Percentiles rank a stretch among this genome's conserved stretches.
These are phyloP conservation scores for Catocala sponsa DNA, from an alignment of 2,888 invertebrate genomes.

Conservation along the genomic window DNA sequence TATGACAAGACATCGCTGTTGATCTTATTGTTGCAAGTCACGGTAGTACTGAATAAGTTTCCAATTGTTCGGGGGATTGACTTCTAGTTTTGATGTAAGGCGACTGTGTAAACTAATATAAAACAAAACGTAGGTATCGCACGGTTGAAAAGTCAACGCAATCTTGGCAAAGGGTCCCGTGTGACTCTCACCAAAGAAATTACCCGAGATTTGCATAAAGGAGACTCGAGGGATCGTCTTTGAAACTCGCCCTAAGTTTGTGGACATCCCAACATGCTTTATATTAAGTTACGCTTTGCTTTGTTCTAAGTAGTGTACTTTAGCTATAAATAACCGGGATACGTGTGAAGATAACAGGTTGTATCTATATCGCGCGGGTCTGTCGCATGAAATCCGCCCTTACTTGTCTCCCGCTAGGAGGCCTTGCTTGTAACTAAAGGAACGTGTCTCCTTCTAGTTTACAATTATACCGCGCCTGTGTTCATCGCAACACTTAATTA, in stretches of 20 bases:
- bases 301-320: conserved; percentile 65
- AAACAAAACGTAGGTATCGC: conserved; percentile 65
- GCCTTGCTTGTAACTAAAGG: conserved; percentile 6
- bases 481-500: conserved; percentile 34
- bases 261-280: conserved; percentile 78
- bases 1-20: conserved; percentile 1
- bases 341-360: conserved; percentile 60
- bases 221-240: conserved; percentile 80
- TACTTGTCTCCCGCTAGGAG: conserved; percentile 28
- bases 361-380: conserved; percentile 32
- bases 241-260: conserved; percentile 80
- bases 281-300: conserved; percentile 78
- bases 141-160: conserved; percentile 77
- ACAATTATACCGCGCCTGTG: conserved; percentile 35
- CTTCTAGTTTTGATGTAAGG: conserved; percentile 42
- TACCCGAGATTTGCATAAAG: conserved; percentile 85
- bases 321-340: conserved; percentile 62
- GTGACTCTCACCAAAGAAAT: conserved; percentile 83
- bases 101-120: conserved; percentile 63
- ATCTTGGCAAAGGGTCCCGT: conserved; percentile 78
- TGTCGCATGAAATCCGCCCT: conserved; percentile 23
- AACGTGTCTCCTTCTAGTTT: conserved; percentile 21
- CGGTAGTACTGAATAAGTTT: conserved; percentile 2
- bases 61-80: conserved; percentile 20
- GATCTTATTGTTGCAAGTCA: neutral